These are phyloP conservation scores for Geodia barretti DNA, from an alignment of 37 sponge, comb jelly and placozoan species.

Conservation along the genomic window DNA sequence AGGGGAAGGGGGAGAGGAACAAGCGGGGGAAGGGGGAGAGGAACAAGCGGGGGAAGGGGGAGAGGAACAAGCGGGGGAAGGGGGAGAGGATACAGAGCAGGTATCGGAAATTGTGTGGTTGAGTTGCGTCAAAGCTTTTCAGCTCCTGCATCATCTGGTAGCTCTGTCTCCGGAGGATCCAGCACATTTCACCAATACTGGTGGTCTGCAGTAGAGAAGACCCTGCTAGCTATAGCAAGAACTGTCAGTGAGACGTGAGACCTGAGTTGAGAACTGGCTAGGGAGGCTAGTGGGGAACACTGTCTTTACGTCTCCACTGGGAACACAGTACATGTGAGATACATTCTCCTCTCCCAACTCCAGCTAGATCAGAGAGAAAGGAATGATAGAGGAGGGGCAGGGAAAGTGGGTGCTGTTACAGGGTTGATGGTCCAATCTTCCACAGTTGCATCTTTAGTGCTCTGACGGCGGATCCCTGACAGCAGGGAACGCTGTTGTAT, in stretches of 20 bases:
- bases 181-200: conserved; percentile 25
- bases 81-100: conserved; percentile 43
- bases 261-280: conserved; percentile 11
- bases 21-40: neutral
- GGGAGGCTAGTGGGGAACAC: conserved; percentile 36
- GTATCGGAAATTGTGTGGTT: conserved; percentile 10
- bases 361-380: conserved; percentile 3
- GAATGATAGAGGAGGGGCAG: too few relatives aligned
- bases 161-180: conserved; percentile 49
- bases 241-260: neutral
- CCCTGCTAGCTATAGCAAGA: neutral
- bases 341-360: conserved; percentile 15
- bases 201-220: neutral
- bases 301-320: conserved; percentile 21
- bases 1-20: neutral
- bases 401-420: too few relatives aligned
- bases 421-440: too few relatives aligned
- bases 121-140: neutral
- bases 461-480: too few relatives aligned
- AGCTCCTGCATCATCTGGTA: conserved; percentile 32
- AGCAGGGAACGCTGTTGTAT: too few relatives aligned
- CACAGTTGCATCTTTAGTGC: too few relatives aligned
- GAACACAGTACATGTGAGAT: conserved; percentile 12
- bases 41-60: neutral
- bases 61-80: neutral